Percentiles rank a stretch among this genome's conserved stretches.
Conservation (phyloP, 2,888 invertebrate species). For the Caenorhabditis zanzibari region DNA sequence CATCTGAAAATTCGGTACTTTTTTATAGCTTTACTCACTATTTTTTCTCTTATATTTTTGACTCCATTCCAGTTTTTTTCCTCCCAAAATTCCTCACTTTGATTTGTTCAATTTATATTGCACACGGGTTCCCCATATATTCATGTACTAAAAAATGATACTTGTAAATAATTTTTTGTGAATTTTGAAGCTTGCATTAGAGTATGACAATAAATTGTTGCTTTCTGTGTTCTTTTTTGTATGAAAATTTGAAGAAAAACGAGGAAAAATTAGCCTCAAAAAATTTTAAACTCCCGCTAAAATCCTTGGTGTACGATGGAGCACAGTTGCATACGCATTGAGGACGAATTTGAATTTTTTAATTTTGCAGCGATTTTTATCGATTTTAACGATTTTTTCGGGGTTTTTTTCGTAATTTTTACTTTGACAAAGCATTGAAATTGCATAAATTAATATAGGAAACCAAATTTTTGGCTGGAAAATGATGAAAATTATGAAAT, state of each 20-base stretch:
- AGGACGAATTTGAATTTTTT: too few species aligned
- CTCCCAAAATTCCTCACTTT: conserved; percentile 18
- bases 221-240: not conserved
- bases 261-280: too few species aligned
- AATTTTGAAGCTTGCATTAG: not conserved
- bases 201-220: conserved; percentile 1
- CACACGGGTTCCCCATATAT: conserved; percentile 7
- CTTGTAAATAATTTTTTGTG: conserved; percentile 1
- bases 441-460: too few species aligned
- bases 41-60: not conserved
- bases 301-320: too few species aligned
- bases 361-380: too few species aligned
- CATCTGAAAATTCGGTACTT: not conserved
- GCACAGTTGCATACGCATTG: too few species aligned
- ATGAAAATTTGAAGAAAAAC: not conserved
- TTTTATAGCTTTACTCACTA: conserved; percentile 10
- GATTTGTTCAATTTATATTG: conserved; percentile 44
- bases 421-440: too few species aligned
- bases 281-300: too few species aligned
- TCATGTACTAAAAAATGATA: not conserved
- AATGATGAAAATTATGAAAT: too few species aligned
- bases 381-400: too few species aligned
- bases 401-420: too few species aligned
- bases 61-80: not conserved
- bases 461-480: too few species aligned